Percentiles rank a stretch among this genome's conserved stretches.
phyloP scores from a whole-genome alignment of 2,888 invertebrate genomes.

The Bhutanitis thaidina region DNA sequence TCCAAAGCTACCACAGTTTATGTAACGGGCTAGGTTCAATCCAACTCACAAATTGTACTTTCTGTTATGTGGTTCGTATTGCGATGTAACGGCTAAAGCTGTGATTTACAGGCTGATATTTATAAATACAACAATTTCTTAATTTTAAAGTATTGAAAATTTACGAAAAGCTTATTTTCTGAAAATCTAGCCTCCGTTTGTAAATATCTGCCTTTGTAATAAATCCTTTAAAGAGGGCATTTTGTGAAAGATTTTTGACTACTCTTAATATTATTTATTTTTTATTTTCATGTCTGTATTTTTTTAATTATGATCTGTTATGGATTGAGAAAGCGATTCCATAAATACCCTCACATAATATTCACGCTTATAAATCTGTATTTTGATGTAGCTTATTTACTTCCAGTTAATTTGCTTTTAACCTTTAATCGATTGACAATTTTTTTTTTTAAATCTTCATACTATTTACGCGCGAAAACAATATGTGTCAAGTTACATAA shows the following conservation, averaged over 20 bases:
- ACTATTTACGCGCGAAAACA: conserved; percentile 5
- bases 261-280: not conserved
- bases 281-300: too few relatives aligned
- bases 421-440: conserved; percentile 14
- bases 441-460: conserved; percentile 18
- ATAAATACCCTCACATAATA: conserved; percentile 33
- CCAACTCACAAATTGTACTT: conserved; percentile 34
- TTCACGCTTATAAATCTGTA: conserved; percentile 28
- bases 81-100: conserved; percentile 2
- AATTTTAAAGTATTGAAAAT: too few relatives aligned
- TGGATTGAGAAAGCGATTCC: conserved; percentile 23
- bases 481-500: too few relatives aligned
- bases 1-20: conserved; percentile 58
- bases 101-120: conserved; percentile 20
- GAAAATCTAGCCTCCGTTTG: not conserved
- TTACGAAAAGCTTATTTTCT: too few relatives aligned
- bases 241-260: conserved; percentile 27
- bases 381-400: conserved; percentile 39
- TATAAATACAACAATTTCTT: conserved; percentile 16
- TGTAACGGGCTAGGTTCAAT: conserved; percentile 38
- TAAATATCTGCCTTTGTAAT: conserved; percentile 19
- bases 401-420: conserved; percentile 37
- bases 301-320: not conserved
- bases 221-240: conserved; percentile 27
- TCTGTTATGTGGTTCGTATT: conserved; percentile 4